Percentiles rank a stretch among this genome's conserved stretches.
These are phyloP conservation scores for Nothobranchius kuhntae DNA, from an alignment of 2,113 vertebrate genomes.

Conservation along the genomic window DNA sequence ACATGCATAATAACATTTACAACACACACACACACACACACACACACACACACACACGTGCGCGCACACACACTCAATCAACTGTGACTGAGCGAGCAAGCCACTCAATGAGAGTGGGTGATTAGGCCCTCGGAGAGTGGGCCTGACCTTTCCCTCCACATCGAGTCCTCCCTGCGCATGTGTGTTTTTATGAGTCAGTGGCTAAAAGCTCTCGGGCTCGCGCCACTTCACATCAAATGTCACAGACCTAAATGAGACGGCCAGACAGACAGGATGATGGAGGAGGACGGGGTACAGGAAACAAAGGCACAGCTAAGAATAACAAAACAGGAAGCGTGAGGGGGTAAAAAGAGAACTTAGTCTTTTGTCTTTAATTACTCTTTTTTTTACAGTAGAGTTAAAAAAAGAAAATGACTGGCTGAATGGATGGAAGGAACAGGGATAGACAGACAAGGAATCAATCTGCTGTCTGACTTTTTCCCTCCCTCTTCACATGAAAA, in stretches of 20 bases:
- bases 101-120: slow-evolving; percentile 75
- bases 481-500: slow-evolving; percentile 49
- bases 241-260: slow-evolving; percentile 67
- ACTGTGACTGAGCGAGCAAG: slow-evolving; percentile 64
- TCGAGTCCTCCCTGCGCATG: slow-evolving; percentile 61
- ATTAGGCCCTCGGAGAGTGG: slow-evolving; percentile 76
- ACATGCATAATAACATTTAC: slow-evolving; percentile 34
- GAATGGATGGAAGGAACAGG: background rate
- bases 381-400: slow-evolving; percentile 4
- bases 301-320: background rate
- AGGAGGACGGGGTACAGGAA: background rate
- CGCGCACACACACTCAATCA: slow-evolving; percentile 55
- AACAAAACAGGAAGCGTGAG: background rate
- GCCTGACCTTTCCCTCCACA: slow-evolving; percentile 78
- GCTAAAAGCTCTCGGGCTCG: slow-evolving; percentile 52
- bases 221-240: slow-evolving; percentile 77
- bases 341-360: background rate
- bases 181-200: slow-evolving; percentile 74
- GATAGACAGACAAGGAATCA: slow-evolving; percentile 38
- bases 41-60: slow-evolving; percentile 25
- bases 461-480: slow-evolving; percentile 31
- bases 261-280: slow-evolving; percentile 32
- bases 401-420: background rate
- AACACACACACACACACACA: background rate
- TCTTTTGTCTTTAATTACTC: background rate